phyloP scores from a whole-genome alignment of 2,888 invertebrate species.

The Caenorhabditis doughertyi region DNA sequence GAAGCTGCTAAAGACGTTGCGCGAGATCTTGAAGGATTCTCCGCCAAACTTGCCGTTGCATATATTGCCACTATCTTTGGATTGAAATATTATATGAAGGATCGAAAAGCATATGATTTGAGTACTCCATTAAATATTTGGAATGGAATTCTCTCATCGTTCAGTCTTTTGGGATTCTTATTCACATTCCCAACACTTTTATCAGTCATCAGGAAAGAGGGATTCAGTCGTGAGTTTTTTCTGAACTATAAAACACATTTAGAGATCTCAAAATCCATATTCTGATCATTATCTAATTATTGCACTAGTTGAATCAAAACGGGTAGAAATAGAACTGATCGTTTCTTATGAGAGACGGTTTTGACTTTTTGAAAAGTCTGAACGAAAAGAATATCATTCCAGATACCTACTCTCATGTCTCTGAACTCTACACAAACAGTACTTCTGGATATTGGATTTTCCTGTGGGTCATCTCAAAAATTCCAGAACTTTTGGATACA shows the following conservation, averaged over 20 bases:
- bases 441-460: conserved; percentile 80
- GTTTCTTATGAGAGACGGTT: too few relatives aligned
- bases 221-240: conserved; percentile 71
- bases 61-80: conserved; percentile 68
- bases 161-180: conserved; percentile 68
- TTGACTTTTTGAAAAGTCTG: too few relatives aligned
- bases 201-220: conserved; percentile 70
- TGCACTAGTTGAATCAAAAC: too few relatives aligned
- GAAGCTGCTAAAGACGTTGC: conserved; percentile 75
- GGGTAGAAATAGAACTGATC: too few relatives aligned
- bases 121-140: conserved; percentile 68
- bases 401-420: conserved; percentile 79
- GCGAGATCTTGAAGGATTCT: conserved; percentile 73
- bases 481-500: conserved; percentile 80
- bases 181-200: conserved; percentile 75
- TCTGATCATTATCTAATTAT: too few relatives aligned
- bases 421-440: conserved; percentile 73
- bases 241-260: background rate
- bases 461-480: conserved; percentile 80
- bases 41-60: conserved; percentile 62
- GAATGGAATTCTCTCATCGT: conserved; percentile 69
- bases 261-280: background rate
- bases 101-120: conserved; percentile 71
- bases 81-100: conserved; percentile 70
- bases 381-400: conserved; percentile 53